Evolutionary conservation across 2,113 vertebrate species (phyloP).

Genomic region (Pterocles gutturalis): DNA sequence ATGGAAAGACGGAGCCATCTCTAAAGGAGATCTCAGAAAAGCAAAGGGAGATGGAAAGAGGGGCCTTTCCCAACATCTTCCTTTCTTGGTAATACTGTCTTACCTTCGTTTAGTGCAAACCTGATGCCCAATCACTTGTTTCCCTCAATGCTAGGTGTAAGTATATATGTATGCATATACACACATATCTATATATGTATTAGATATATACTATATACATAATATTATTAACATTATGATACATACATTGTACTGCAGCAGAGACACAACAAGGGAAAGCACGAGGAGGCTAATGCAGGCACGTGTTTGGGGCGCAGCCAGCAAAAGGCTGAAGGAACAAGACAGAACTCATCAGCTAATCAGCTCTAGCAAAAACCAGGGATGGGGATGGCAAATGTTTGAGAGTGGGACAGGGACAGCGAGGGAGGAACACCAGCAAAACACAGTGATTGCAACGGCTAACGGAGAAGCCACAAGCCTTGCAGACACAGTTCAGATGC

Average conservation of each 20-base stretch:
- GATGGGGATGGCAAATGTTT: not conserved
- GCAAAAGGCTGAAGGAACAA: not conserved
- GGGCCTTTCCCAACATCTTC: not conserved
- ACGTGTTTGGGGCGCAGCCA: not conserved
- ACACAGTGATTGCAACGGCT: rapidly evolving
- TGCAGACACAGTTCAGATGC: not conserved
- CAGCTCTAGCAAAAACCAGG: not conserved
- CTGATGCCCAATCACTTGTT: not conserved
- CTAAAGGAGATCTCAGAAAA: not conserved
- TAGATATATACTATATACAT: not conserved
- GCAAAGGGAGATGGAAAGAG: not conserved
- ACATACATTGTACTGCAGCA: not conserved
- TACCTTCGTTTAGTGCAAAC: not conserved
- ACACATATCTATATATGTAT: rapidly evolving
- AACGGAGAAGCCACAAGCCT: not conserved
- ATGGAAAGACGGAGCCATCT: not conserved
- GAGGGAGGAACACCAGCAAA: rapidly evolving
- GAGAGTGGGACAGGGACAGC: not conserved
- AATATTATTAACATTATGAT: no score
- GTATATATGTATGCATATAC: not conserved
- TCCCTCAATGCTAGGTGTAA: not conserved
- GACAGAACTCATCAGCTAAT: not conserved
- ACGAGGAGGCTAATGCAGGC: not conserved
- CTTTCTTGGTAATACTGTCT: not conserved
- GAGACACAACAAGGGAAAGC: not conserved